Conservation (phyloP, 1,140 invertebrate species). For the Hermetia illucens region DNA sequence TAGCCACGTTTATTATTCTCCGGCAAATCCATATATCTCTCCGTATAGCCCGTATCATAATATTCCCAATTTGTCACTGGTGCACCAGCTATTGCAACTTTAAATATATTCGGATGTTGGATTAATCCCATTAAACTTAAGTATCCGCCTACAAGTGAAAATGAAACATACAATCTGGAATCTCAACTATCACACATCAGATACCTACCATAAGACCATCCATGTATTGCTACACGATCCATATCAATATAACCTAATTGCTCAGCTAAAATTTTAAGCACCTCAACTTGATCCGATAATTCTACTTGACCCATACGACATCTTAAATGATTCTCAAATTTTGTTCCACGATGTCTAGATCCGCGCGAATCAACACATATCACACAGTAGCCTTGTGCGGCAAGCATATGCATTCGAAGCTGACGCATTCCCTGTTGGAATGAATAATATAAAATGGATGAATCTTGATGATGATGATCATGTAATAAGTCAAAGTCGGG, state of each 20-base stretch:
- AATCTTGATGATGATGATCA: too few relatives aligned
- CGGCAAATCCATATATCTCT: slow-evolving; percentile 92
- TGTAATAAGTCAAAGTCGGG: too few relatives aligned
- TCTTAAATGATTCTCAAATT: slow-evolving; percentile 82
- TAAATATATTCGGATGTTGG: slow-evolving; percentile 70
- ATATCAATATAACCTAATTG: slow-evolving; percentile 81
- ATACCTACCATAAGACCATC: slow-evolving; percentile 87
- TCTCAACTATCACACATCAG: background rate
- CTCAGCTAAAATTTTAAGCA: slow-evolving; percentile 73
- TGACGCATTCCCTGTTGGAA: slow-evolving; percentile 76
- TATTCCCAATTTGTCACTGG: slow-evolving; percentile 94
- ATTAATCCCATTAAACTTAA: slow-evolving; percentile 73
- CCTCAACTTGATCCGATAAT: slow-evolving; percentile 91
- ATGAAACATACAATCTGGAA: slow-evolving; percentile 3
- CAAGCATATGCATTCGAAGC: slow-evolving; percentile 85
- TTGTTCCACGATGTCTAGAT: slow-evolving; percentile 79
- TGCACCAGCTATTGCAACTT: slow-evolving; percentile 87
- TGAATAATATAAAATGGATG: slow-evolving; percentile 3
- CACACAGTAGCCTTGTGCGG: slow-evolving; percentile 92
- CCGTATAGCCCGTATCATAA: slow-evolving; percentile 84
- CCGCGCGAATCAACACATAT: slow-evolving; percentile 86
- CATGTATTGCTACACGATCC: slow-evolving; percentile 84
- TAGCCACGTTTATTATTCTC: slow-evolving; percentile 67
- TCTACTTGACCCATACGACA: slow-evolving; percentile 90
- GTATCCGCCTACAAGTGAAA: slow-evolving; percentile 46